Percentiles rank a stretch among this genome's conserved stretches.
Conservation (phyloP, 2,113 vertebrate species). For the Alosa alosa region DNA sequence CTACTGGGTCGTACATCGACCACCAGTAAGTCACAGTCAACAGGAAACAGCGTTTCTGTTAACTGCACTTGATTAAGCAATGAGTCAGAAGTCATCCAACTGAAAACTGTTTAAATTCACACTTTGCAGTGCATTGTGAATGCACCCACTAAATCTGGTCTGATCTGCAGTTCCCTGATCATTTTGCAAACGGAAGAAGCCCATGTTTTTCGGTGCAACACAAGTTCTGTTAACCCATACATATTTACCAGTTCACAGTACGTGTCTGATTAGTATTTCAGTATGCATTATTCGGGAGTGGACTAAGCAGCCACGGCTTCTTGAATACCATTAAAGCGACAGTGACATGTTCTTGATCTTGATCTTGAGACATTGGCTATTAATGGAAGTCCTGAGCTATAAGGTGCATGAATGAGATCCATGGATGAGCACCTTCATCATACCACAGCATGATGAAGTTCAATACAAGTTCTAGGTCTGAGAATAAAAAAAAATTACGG, state of each 20-base stretch:
- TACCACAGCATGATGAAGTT: not conserved
- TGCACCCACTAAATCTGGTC: not conserved
- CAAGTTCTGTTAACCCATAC: not conserved
- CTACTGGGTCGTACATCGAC: conserved; percentile 93
- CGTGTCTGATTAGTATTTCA: not conserved
- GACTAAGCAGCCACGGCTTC: not conserved
- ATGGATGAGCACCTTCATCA: not conserved
- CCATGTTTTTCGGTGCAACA: not conserved
- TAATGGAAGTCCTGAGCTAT: not conserved
- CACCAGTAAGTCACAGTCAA: conserved; percentile 76
- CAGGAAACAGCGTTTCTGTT: conserved; percentile 4
- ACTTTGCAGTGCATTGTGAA: not conserved
- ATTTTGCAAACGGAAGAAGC: not conserved
- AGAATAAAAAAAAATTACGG: too few species aligned
- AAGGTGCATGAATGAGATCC: not conserved
- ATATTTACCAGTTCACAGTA: not conserved
- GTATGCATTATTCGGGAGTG: not conserved
- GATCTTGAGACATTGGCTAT: not conserved
- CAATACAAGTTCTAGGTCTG: too few species aligned
- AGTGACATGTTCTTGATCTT: not conserved
- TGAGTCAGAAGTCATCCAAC: not conserved
- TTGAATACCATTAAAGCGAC: not conserved
- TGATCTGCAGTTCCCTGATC: not conserved
- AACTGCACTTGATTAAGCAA: not conserved
- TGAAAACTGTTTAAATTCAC: not conserved